Base-by-base conservation (phyloP, 2,797 vertebrate species). In the Miichthys miiuy region DNA sequence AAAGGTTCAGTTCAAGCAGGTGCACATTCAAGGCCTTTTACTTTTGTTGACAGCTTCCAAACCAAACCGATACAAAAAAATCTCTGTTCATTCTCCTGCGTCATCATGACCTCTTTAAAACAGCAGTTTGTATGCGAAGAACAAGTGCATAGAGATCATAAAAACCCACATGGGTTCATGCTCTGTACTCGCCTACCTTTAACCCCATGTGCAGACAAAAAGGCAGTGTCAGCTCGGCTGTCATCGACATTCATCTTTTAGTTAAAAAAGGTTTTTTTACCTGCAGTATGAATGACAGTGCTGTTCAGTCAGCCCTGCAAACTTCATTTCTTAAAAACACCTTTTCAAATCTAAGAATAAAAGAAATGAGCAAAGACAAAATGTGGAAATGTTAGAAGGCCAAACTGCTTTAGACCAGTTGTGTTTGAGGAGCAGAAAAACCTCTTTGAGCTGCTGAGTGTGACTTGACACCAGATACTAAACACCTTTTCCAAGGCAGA, bases 1-100 rank as follows among this genome's bases (percentile, higher is more conserved):
- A 85, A 75, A 88, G 76, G 77, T 93, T 93, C 92, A 94, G 90
- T 58, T 89, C 72, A 83, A 87, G 90, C 92, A 93, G 94, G 92
- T 94, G 94, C 88, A 91, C 81, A 87, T 78, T 68, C 81, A 82
- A 85, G 70, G 75, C 62, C 75, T 85, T 81, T 80, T 64, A 69
- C 67, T 82, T 71, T 48, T 72, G 57, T 44, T 61, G 42, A 83
- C 25, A 47, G 67, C 80, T 47, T 51, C 54, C 67, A 74, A 78
- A 68, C 55, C 62, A 42, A 72, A 68, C 42, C 0, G 21, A 68
- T 16, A 75, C 57, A 68, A 75, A 79, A 63, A 73, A 79, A 16
- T 20, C 68, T 75, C 60, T 81, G 61, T 79, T 80, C 18, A 41
- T 77, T 30, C 72, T 67, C 51, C 38, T 69, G 41, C 1, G 18